Evolutionary conservation across 2,797 vertebrate genomes (phyloP).

Genomic region (Huso huso): DNA sequence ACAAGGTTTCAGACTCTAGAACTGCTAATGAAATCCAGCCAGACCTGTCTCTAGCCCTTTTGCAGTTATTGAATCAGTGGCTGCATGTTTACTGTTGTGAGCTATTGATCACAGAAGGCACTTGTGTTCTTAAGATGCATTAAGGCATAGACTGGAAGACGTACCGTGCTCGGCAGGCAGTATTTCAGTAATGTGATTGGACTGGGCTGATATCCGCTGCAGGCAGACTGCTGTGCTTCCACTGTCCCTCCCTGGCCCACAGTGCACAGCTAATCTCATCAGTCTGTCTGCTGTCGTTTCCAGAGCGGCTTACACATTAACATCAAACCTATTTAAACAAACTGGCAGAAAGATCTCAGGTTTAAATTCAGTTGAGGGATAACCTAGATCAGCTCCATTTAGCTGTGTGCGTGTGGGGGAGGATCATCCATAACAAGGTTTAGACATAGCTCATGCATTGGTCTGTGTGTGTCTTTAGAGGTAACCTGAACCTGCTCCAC

Average conservation of each 20-base stretch:
- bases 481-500: too few species aligned
- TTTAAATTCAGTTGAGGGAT: background rate
- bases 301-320: background rate
- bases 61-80: background rate
- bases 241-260: background rate
- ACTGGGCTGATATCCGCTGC: background rate
- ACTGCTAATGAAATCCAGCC: background rate
- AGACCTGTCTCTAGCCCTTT: background rate
- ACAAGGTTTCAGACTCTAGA: background rate
- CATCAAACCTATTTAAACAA: background rate
- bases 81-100: background rate
- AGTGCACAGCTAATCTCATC: background rate
- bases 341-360: background rate
- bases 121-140: conserved; percentile 4
- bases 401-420: too few species aligned
- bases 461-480: too few species aligned
- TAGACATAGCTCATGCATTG: too few species aligned
- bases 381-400: too few species aligned
- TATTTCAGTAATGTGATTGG: conserved; percentile 4
- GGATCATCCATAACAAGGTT: too few species aligned
- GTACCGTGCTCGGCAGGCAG: background rate
- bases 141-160: background rate
- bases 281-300: background rate
- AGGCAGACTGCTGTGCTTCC: background rate
- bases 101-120: background rate